Evolutionary conservation across 2,113 vertebrate genomes (phyloP).

Genomic region (Australoheros scitulus): DNA sequence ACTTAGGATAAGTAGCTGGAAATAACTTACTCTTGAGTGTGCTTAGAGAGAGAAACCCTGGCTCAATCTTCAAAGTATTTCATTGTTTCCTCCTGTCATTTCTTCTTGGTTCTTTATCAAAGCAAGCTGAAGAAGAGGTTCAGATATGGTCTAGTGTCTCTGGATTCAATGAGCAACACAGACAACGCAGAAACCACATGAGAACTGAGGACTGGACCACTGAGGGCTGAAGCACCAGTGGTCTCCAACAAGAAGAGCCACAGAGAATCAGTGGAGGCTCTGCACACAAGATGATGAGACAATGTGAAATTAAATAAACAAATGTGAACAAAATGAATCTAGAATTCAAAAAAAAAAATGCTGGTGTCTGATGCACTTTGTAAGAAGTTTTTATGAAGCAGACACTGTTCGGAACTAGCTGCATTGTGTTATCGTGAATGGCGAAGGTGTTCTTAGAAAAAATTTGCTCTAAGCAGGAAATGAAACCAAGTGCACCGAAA

Average conservation of each 20-base stretch:
- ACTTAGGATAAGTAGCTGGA: slow-evolving; percentile 54
- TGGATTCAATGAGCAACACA: slow-evolving; percentile 38
- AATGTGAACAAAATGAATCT: not conserved
- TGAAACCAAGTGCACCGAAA: slow-evolving; percentile 39
- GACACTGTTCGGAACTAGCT: not conserved
- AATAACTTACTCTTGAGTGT: slow-evolving; percentile 33
- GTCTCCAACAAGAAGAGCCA: not conserved
- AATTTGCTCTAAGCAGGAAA: slow-evolving; percentile 62
- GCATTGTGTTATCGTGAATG: slow-evolving; percentile 14
- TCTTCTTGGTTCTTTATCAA: slow-evolving; percentile 35
- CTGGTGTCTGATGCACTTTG: not conserved
- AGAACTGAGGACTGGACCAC: not conserved
- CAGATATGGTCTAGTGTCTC: slow-evolving; percentile 20
- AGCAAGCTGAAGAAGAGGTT: slow-evolving; percentile 28
- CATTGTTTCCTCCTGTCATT: slow-evolving; percentile 49
- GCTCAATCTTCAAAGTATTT: slow-evolving; percentile 50
- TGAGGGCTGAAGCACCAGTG: not conserved
- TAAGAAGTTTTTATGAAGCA: slow-evolving; percentile 3
- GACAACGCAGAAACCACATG: slow-evolving; percentile 21
- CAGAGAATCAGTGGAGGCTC: not conserved
- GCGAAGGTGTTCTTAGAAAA: not conserved
- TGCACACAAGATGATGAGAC: not conserved
- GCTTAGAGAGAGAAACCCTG: slow-evolving; percentile 11
- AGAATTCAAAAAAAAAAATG: not conserved
- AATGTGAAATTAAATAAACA: not conserved